Evolutionary conservation across 1,140 invertebrate species (phyloP), one percentile per base, ranked within the genome.

Genomic region (Drusus annulatus): DNA sequence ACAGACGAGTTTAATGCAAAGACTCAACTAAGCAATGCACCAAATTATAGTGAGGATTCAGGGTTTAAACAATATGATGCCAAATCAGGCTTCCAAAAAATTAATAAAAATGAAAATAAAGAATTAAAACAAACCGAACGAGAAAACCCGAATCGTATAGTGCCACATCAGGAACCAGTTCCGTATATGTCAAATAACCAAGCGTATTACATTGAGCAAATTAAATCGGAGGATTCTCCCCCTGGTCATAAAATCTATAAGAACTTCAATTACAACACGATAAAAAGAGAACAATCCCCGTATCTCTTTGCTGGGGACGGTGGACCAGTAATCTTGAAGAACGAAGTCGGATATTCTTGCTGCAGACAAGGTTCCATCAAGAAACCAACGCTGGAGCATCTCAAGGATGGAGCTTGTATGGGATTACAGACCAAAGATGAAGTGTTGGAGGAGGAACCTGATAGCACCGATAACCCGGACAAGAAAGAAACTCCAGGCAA

Each of bases 391-490:
- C 90, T 92, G 0, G 94, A 94, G 85, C 94, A 94, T 85, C 84
- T 94, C n/a, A 91, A 92, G 80, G 93, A 94, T 54, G 94, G 93
- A 25, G 93, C 92, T 79, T 94, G 93, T 84, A 90, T 92, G 78
- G 93, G 93, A 50, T 87, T 93, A n/a, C 92, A 93, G 86, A 93
- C 93, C 16, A 92, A 92, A 86, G 93, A 94, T 84, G 93, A 94
- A 86, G 89, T 94, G 25, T 83, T 93, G 19, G 92, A 92, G 83
- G 88, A 91, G 45, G 88, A 90, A 65, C 85, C 88, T 25, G 89
- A 90, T 23, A 73, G 45, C 16, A 71, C 69, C 3, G 68, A 51
- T 23, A 81, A 81, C 62, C 81, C 28, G 51, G 84, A 84, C 13
- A 84, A 84, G 63, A 60, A 52, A 76, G 25, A 7, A 23, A 58